Evolutionary conservation across 1,140 invertebrate species (phyloP).

Genomic region (Diorhabda carinulata): DNA sequence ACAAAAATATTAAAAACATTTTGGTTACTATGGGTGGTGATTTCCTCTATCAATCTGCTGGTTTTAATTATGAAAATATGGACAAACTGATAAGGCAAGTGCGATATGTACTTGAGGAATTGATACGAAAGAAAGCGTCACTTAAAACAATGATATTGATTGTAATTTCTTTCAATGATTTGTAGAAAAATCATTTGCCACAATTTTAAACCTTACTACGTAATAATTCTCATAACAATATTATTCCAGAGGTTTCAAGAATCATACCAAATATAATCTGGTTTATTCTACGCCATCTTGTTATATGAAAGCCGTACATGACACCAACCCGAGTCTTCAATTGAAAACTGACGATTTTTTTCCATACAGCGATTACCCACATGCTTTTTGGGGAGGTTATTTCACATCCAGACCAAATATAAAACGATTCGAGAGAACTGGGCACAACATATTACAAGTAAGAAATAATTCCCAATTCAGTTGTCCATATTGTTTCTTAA

Average conservation of each 20-base stretch:
- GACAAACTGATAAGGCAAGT: slow-evolving; percentile 73
- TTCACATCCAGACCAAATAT: slow-evolving; percentile 70
- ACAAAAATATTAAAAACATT: slow-evolving; percentile 30
- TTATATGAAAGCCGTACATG: slow-evolving; percentile 62
- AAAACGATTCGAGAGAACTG: slow-evolving; percentile 60
- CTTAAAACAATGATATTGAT: too few relatives aligned
- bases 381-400: slow-evolving; percentile 81
- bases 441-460: slow-evolving; percentile 65
- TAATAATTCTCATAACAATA: neutral
- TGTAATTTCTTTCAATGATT: too few relatives aligned
- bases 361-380: slow-evolving; percentile 73
- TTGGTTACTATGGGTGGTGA: slow-evolving; percentile 39
- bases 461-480: slow-evolving; percentile 37
- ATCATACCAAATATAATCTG: slow-evolving; percentile 58
- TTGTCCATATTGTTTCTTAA: too few relatives aligned
- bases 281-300: slow-evolving; percentile 77
- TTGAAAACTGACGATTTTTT: slow-evolving; percentile 64
- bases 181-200: too few relatives aligned
- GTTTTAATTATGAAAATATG: slow-evolving; percentile 62
- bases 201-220: too few relatives aligned
- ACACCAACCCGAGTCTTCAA: slow-evolving; percentile 21
- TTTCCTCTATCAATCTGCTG: slow-evolving; percentile 54
- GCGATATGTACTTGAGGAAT: too few relatives aligned
- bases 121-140: too few relatives aligned
- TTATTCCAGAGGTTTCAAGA: slow-evolving; percentile 56